Base-by-base conservation (phyloP, 1,140 invertebrate species). In the Lucilia sericata region DNA sequence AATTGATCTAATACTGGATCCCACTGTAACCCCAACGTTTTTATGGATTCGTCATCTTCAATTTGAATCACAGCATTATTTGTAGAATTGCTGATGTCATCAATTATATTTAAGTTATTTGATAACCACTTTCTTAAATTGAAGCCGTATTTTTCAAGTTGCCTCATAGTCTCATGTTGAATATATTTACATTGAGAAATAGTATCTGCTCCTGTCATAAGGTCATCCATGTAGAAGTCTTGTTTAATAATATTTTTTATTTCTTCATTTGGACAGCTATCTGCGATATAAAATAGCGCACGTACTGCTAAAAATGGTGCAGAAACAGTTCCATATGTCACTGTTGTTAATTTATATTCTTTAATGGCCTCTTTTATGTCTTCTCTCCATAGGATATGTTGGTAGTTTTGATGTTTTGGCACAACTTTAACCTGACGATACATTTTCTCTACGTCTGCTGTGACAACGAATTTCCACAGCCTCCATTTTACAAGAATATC, bases 181-280 rank as follows among this genome's bases (percentile, higher is more conserved):
- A 82, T 82, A 7, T 30, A 55, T 74, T 74, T 60, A 47, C 81
- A 84, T 76, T 88, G 83, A 65, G 86, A 74, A 60, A 85, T 83
- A 12, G 86, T 86, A 14, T 88, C 84, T 49, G 65, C 84, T 9
- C 90, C 89, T 8, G 88, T 88, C 8, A 91, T 83, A 0, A 90
- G 25, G 84, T 92, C 91, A 84, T 92, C 91, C 14, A 92, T 85
- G 80, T 90, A 92, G 75, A 89, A 89, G 47, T 91, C 88, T 80
- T 91, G 87, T 82, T 30, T 75, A 4, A 88, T 87, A 49, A 85
- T 74, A 36, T 84, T 78, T 14, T 86, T 88, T 76, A 83, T 17
- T 85, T 89, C 87, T 60, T 89, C 86, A 75, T 34, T 10, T 42
- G 42, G 5, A 12, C 51, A 55, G 51, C 10, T 17, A n/a, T 88